A percentile compares a stretch with the other conserved stretches of the same genome.
phyloP scores from a whole-genome alignment of 2,113 vertebrate species.

The Anser cygnoides region DNA sequence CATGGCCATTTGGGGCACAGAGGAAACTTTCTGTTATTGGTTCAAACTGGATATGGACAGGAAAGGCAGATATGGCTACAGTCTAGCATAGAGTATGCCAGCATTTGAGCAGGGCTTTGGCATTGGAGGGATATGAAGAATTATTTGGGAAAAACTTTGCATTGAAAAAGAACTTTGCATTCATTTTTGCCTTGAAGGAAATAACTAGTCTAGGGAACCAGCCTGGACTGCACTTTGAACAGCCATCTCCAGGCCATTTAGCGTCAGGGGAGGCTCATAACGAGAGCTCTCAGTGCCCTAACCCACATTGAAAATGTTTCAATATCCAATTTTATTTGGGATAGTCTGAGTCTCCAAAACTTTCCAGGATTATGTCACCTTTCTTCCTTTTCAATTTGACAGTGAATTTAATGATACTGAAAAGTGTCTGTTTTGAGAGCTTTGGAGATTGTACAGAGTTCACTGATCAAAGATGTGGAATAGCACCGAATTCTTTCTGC shows the following conservation, averaged over 20 bases:
- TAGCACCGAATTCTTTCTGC: background rate
- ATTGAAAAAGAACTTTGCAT: background rate
- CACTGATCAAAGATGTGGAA: background rate
- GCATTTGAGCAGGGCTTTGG: background rate
- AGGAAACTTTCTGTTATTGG: background rate
- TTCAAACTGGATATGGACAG: background rate
- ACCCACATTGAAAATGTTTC: background rate
- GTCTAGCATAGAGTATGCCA: background rate
- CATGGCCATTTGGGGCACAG: background rate
- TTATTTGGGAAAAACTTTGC: background rate
- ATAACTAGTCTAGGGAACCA: background rate
- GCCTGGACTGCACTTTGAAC: background rate
- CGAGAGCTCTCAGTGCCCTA: background rate
- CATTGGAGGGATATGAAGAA: background rate
- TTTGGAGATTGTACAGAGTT: background rate
- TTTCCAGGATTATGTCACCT: background rate
- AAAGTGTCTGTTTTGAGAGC: background rate
- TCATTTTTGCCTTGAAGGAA: conserved; percentile 55
- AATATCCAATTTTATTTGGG: background rate
- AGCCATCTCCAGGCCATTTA: background rate
- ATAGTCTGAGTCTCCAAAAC: background rate
- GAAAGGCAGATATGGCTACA: background rate
- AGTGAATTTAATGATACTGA: background rate
- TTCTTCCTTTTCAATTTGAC: background rate
- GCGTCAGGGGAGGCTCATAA: background rate